Evolutionary conservation across 2,888 invertebrate genomes (phyloP).

Genomic region (Diloba caeruleocephala): DNA sequence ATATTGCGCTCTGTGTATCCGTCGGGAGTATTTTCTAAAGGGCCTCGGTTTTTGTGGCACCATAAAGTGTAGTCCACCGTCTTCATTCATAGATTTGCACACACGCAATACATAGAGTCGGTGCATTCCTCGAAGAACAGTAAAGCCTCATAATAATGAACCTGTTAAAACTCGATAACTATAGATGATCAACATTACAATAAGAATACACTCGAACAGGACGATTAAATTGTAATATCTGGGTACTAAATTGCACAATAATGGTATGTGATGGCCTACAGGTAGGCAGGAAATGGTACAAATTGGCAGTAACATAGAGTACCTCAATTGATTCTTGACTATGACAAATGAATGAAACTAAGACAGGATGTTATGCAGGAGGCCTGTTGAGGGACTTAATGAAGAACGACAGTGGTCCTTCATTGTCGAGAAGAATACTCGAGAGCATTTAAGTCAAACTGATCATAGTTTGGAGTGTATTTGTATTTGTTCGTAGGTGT

Average conservation of each 20-base stretch:
- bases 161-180: constrained; percentile 10
- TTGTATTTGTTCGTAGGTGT: constrained; percentile 48
- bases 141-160: constrained; percentile 17
- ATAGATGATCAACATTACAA: constrained; percentile 4
- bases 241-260: constrained; percentile 37
- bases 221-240: constrained; percentile 43
- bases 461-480: constrained; percentile 35
- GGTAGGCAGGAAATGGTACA: constrained; percentile 55
- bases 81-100: constrained; percentile 79
- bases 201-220: constrained; percentile 17
- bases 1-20: constrained; percentile 83
- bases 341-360: constrained; percentile 60
- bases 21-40: constrained; percentile 79
- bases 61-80: constrained; percentile 74
- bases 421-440: constrained; percentile 39
- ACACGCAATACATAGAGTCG: constrained; percentile 39
- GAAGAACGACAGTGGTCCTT: constrained; percentile 52
- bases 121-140: constrained; percentile 36
- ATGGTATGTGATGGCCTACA: constrained; percentile 34
- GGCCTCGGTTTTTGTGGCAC: constrained; percentile 77
- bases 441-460: constrained; percentile 37
- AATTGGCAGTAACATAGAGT: constrained; percentile 56
- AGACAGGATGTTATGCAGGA: constrained; percentile 57
- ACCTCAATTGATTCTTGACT: constrained; percentile 59
- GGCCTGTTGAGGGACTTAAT: constrained; percentile 47